Base-by-base conservation (phyloP, 2,113 vertebrate genomes). In the Triplophysa rosa region DNA sequence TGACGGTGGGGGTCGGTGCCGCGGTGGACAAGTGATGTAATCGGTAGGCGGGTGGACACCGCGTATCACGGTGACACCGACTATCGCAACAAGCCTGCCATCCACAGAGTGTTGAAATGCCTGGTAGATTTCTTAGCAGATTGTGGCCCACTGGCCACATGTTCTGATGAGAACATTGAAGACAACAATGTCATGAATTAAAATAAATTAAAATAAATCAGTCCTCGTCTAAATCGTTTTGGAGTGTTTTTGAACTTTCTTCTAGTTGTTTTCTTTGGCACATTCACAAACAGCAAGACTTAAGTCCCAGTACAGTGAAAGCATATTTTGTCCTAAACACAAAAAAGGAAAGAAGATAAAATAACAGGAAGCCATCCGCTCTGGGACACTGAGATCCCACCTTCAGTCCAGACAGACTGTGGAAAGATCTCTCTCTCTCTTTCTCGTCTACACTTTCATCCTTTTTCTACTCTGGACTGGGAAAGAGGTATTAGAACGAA, bases 361-460 rank as follows among this genome's bases (percentile, higher is more conserved):
- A 88, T 88, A 90, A 92, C 89, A 91, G 89, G 87, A 91, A 91
- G 87, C 80, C 87, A 80, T 54, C 67, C 37, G 40, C 17, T 62
- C 9, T 58, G 59, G 58, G 71, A 78, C 77, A 52, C n/a, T 33
- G 42, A 81, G 74, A 77, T 42, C 40, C 68, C 63, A 58, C 67
- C 74, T 63, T 23, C 21, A 52, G 29, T 58, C 29, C 42, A 76
- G 58, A 23, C 24, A 37, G 33, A 78, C 49, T 49, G 5, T 70
- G 40, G 45, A 75, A 79, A 69, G 63, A 64, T 9, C 23, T 63
- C 42, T 8, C 64, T 68, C 67, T 58, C 29, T 56, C 47, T 42
- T 24, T 24, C 68, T 37, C 42, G 8, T 54, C 23, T 56, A 16
- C 58, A 23, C 23, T 74, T 74, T 14, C 9, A 8, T 19, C 4